Percentiles rank a stretch among this genome's conserved stretches.
Conservation (phyloP, 2,888 invertebrate species). For the Agonopterix alstromeriana region DNA sequence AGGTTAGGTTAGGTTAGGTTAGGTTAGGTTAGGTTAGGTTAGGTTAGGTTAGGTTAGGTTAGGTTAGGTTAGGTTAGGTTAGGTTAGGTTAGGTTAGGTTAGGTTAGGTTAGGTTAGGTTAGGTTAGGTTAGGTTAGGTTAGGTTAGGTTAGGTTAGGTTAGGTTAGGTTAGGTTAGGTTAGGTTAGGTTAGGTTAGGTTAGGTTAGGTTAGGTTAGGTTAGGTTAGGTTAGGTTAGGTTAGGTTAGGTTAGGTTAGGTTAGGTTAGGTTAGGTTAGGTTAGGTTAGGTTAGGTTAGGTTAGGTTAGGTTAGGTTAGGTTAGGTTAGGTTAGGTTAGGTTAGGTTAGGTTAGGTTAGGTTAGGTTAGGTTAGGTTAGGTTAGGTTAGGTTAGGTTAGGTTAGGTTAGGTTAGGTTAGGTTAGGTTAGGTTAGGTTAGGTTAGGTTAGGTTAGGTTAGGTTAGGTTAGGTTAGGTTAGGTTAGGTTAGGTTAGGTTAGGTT, state of each 20-base stretch:
- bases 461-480: constrained; percentile 8
- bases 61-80: not conserved
- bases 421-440: constrained; percentile 16
- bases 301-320: constrained; percentile 13
- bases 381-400: constrained; percentile 10
- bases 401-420: constrained; percentile 18
- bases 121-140: constrained; percentile 5
- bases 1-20: constrained; percentile 1
- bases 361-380: constrained; percentile 7
- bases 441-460: constrained; percentile 11
- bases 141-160: constrained; percentile 7
- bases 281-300: constrained; percentile 15
- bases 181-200: constrained; percentile 11
- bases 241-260: constrained; percentile 15
- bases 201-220: constrained; percentile 13
- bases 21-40: constrained; percentile 1
- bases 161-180: constrained; percentile 6
- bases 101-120: constrained; percentile 8
- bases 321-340: constrained; percentile 10
- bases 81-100: not conserved
- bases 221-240: constrained; percentile 15
- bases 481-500: constrained; percentile 8
- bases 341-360: constrained; percentile 9
- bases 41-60: constrained; percentile 1
- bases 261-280: constrained; percentile 17